Evolutionary conservation across 2,888 invertebrate genomes (phyloP).

Genomic region (Rhabditoides inermis): DNA sequence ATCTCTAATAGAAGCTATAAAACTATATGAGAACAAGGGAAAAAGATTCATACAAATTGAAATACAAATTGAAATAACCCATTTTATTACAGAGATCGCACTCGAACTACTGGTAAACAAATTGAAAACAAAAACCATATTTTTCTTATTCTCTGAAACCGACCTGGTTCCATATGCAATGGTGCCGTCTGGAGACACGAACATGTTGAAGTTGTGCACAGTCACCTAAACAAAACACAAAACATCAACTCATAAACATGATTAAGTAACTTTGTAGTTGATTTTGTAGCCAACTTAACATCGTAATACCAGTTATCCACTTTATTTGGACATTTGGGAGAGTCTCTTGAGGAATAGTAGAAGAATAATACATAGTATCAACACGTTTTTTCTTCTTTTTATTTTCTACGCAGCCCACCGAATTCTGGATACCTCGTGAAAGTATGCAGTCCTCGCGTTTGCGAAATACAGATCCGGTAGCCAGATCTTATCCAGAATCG

Average conservation of each 20-base stretch:
- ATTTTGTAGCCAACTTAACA: too few relatives aligned
- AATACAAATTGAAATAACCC: too few relatives aligned
- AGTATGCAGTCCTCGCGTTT: constrained; percentile 39
- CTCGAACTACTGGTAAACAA: too few relatives aligned
- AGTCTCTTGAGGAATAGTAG: background rate
- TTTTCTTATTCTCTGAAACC: too few relatives aligned
- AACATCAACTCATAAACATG: background rate
- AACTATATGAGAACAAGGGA: too few relatives aligned
- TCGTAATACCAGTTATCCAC: too few relatives aligned
- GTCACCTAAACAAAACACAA: constrained; percentile 18
- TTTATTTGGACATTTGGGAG: too few relatives aligned
- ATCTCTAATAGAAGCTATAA: too few relatives aligned
- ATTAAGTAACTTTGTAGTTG: background rate
- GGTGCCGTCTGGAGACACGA: constrained; percentile 30
- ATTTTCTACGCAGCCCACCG: background rate
- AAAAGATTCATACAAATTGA: too few relatives aligned
- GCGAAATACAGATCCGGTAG: constrained; percentile 43
- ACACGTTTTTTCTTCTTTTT: background rate
- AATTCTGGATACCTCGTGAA: constrained; percentile 28
- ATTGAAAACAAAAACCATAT: too few relatives aligned
- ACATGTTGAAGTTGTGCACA: constrained; percentile 44
- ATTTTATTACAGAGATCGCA: too few relatives aligned
- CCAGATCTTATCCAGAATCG: constrained; percentile 36
- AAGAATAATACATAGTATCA: background rate
- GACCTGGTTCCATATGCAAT: constrained; percentile 38